A percentile compares a stretch with the other conserved stretches of the same genome.
Evolutionary conservation across 1,140 invertebrate species (phyloP).

Genomic region (Grapholita molesta): DNA sequence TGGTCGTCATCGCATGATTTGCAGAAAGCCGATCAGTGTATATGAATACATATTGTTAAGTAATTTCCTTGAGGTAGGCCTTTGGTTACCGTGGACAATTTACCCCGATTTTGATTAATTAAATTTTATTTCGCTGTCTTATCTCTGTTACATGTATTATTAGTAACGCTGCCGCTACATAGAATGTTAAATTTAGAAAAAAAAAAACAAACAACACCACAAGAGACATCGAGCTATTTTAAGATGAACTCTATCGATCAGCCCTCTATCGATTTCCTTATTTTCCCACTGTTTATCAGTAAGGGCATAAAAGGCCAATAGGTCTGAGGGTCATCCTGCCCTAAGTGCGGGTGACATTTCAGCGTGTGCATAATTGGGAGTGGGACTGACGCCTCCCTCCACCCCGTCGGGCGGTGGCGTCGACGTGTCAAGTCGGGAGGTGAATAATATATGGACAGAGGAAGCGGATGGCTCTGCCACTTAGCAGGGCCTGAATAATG

Average conservation of each 20-base stretch:
- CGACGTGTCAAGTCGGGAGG: conserved; percentile 66
- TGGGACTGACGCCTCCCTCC: conserved; percentile 52
- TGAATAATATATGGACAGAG: conserved; percentile 68
- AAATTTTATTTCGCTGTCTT: too few species aligned
- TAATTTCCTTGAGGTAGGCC: too few species aligned
- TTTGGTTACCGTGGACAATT: too few species aligned
- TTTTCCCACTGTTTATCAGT: conserved; percentile 18
- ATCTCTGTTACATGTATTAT: background rate
- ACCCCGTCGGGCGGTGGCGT: conserved; percentile 40
- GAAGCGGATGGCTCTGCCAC: conserved; percentile 66
- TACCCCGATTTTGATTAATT: too few species aligned
- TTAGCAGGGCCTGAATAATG: conserved; percentile 68
- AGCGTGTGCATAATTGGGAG: conserved; percentile 69
- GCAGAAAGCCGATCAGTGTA: too few species aligned
- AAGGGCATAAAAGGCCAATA: conserved; percentile 67
- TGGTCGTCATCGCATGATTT: too few species aligned
- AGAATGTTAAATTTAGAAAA: too few species aligned
- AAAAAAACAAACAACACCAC: background rate
- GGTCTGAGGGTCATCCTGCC: conserved; percentile 68
- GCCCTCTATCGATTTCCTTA: background rate
- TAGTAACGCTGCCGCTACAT: too few species aligned
- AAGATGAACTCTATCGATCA: conserved; percentile 18
- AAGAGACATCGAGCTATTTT: conserved; percentile 6
- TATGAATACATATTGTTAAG: too few species aligned
- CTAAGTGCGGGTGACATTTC: conserved; percentile 71